phyloP scores from a whole-genome alignment of 2,888 invertebrate genomes.

The Apotomis capreana region DNA sequence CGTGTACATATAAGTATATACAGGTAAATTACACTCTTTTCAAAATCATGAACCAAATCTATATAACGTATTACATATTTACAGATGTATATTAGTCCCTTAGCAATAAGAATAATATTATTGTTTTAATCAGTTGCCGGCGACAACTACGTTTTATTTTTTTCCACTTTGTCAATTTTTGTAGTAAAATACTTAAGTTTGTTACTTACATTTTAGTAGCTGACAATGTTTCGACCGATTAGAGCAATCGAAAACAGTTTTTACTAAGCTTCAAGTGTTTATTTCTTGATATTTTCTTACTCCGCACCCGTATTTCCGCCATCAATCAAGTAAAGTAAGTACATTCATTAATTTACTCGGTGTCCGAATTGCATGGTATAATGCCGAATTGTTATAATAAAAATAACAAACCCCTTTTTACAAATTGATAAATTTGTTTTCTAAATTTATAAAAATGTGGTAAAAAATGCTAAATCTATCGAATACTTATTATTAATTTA shows the following conservation, averaged over 20 bases:
- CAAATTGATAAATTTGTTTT: no score
- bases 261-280: neutral
- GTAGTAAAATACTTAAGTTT: neutral
- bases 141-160: conserved; percentile 3
- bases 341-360: neutral
- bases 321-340: conserved; percentile 12
- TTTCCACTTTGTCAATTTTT: neutral
- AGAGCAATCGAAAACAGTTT: neutral
- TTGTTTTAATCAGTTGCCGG: conserved; percentile 21
- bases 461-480: no score
- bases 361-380: conserved; percentile 27
- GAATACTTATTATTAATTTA: no score
- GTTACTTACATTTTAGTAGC: conserved; percentile 18
- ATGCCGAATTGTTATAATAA: conserved; percentile 5
- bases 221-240: neutral
- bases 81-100: neutral
- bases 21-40: neutral
- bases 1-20: neutral
- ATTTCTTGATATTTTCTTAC: conserved; percentile 17
- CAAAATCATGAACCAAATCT: neutral
- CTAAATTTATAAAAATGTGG: no score
- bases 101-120: conserved; percentile 6
- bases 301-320: conserved; percentile 25
- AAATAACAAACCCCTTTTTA: no score
- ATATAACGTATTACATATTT: neutral